Evolutionary conservation across 2,113 vertebrate species (phyloP).

Genomic region (Python bivittatus): DNA sequence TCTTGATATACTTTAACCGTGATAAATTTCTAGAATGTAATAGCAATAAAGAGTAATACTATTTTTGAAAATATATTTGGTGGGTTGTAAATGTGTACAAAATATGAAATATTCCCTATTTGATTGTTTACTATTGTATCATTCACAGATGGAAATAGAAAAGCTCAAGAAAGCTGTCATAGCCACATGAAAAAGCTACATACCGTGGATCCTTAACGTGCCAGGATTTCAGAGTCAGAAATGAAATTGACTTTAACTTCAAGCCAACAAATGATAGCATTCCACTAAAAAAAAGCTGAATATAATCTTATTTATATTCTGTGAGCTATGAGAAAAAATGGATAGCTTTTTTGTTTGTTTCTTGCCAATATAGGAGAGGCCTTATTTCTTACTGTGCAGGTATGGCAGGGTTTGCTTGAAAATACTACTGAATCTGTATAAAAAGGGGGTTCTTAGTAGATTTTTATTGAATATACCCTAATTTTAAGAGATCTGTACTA

Average conservation of each 20-base stretch:
- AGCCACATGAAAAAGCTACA: constrained; percentile 77
- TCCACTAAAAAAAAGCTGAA: constrained; percentile 61
- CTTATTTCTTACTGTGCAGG: constrained; percentile 93
- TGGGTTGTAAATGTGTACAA: background rate
- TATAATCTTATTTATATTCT: constrained; percentile 66
- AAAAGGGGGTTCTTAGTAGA: constrained; percentile 80
- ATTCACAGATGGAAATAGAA: constrained; percentile 87
- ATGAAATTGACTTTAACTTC: constrained; percentile 62
- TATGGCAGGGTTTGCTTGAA: constrained; percentile 81
- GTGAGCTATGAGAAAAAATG: constrained; percentile 51
- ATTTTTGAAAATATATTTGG: background rate
- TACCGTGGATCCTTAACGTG: constrained; percentile 36
- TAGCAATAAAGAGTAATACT: background rate
- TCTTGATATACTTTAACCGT: background rate
- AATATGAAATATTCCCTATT: background rate
- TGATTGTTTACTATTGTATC: constrained; percentile 21
- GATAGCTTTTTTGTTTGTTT: constrained; percentile 65
- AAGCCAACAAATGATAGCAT: constrained; percentile 65
- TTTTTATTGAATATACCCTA: constrained; percentile 79
- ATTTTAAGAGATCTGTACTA: constrained; percentile 81
- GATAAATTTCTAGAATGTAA: background rate
- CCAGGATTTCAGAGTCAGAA: constrained; percentile 57
- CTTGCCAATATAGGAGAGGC: constrained; percentile 91
- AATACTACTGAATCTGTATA: constrained; percentile 98
- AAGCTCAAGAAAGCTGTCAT: constrained; percentile 87